Conservation (phyloP, 2,797 vertebrate species). For the Peromyscus attwateri region DNA sequence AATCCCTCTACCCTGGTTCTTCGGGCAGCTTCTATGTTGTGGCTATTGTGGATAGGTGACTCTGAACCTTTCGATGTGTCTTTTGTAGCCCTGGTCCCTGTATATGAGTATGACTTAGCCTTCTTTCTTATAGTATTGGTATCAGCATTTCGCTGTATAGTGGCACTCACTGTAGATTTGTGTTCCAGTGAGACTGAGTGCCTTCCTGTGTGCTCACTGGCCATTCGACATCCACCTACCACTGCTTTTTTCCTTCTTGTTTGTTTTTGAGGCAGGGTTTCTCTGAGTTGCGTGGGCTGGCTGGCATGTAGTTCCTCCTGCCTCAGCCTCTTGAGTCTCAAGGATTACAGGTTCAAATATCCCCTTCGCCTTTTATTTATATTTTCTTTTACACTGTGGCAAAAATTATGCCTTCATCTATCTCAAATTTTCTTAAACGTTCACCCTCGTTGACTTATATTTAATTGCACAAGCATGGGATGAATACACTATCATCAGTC, state of each 20-base stretch:
- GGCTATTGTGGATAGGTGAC: background rate
- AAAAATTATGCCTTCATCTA: background rate
- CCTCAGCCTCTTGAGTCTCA: background rate
- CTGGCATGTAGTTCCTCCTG: background rate
- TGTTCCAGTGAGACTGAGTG: background rate
- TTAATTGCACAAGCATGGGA: background rate
- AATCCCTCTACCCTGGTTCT: background rate
- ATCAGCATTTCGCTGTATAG: background rate
- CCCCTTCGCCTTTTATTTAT: background rate
- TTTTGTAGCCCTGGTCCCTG: background rate
- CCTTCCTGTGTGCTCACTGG: background rate
- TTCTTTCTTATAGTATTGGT: fast-evolving
- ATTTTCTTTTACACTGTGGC: background rate
- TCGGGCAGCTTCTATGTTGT: background rate
- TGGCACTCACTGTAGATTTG: background rate
- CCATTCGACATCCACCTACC: background rate
- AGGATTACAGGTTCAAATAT: no score
- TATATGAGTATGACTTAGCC: background rate
- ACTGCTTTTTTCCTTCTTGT: background rate
- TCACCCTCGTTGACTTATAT: background rate
- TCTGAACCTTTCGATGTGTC: background rate
- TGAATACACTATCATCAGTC: background rate
- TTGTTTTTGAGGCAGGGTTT: background rate
- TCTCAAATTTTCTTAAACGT: constrained; percentile 14
- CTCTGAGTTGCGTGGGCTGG: background rate